Conservation (phyloP, 2,888 invertebrate genomes). For the Euzetes globulus region DNA sequence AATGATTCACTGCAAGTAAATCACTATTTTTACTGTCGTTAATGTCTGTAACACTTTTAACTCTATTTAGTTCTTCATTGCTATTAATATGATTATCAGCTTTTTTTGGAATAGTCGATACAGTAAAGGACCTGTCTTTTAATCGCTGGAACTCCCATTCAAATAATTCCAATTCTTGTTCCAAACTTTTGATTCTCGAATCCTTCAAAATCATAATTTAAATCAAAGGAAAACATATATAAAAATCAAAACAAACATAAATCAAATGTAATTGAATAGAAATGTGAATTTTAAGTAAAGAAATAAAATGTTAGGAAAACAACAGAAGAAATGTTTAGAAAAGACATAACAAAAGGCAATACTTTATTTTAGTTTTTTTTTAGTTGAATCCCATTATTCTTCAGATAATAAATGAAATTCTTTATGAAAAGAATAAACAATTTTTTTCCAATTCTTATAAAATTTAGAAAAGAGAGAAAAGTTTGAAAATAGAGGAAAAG, state of each 20-base stretch:
- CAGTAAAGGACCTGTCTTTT: background rate
- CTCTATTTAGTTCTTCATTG: background rate
- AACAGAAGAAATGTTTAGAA: background rate
- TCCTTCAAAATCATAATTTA: background rate
- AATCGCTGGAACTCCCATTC: constrained; percentile 16
- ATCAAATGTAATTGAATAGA: background rate
- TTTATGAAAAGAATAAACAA: background rate
- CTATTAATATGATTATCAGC: background rate
- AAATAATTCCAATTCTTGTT: constrained; percentile 22
- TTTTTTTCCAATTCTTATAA: too few species aligned
- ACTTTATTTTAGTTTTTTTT: background rate
- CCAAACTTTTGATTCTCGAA: constrained; percentile 22
- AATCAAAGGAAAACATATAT: background rate
- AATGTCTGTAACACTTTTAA: constrained; percentile 9
- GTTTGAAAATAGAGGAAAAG: too few species aligned
- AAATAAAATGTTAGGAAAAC: background rate
- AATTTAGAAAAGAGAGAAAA: too few species aligned
- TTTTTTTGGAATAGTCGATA: background rate
- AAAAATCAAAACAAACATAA: background rate
- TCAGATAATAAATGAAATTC: background rate
- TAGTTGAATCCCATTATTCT: background rate
- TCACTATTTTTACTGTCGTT: background rate
- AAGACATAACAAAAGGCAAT: background rate
- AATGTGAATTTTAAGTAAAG: background rate
- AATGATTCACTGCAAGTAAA: background rate